Conservation (phyloP, 2,113 vertebrate species). For the Grantiella picta region DNA sequence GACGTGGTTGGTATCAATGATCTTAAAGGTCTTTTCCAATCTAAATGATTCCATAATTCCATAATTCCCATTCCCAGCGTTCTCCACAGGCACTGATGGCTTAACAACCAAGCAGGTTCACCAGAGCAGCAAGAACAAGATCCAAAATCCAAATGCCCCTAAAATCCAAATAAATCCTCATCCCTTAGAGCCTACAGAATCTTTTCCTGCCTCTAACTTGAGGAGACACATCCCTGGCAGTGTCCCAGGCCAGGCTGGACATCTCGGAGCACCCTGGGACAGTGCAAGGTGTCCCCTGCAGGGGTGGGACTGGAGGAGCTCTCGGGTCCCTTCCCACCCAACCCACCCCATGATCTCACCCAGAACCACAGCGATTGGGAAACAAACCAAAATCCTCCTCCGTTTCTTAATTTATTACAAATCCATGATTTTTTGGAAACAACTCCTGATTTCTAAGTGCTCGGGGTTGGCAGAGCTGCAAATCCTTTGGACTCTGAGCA, state of each 20-base stretch:
- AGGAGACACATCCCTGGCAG: background rate
- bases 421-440: background rate
- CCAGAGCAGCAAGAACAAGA: background rate
- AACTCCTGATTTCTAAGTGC: background rate
- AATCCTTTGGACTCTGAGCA: background rate
- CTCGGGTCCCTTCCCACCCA: background rate
- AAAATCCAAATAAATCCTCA: background rate
- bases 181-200: accelerated
- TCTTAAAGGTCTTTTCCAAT: background rate
- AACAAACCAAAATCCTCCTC: background rate
- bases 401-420: background rate
- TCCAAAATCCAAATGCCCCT: background rate
- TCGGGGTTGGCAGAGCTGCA: background rate
- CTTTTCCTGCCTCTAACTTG: accelerated
- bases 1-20: background rate
- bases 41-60: background rate
- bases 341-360: background rate
- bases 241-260: background rate
- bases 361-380: background rate
- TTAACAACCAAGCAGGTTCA: background rate
- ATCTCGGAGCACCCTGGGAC: background rate
- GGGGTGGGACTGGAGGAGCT: background rate
- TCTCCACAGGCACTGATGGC: accelerated
- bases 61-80: accelerated
- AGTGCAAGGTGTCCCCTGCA: background rate